A percentile compares a stretch with the other conserved stretches of the same genome.
Conservation (phyloP, 2,113 vertebrate genomes). For the Lontra canadensis region DNA sequence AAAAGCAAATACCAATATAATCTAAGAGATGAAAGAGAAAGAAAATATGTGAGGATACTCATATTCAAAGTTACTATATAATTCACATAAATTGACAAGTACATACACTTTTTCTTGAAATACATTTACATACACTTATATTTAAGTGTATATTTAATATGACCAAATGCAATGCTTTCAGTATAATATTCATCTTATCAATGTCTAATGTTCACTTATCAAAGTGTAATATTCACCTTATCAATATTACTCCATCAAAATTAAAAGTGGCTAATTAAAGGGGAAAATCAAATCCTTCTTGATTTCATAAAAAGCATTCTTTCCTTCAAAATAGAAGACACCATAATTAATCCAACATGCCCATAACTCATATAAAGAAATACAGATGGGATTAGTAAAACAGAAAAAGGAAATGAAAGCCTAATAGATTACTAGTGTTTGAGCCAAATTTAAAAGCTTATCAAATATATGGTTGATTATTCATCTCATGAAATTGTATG, state of each 20-base stretch:
- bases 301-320: slow-evolving; percentile 70
- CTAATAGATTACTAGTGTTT: slow-evolving; percentile 55
- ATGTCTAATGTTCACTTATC: slow-evolving; percentile 30
- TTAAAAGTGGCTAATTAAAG: slow-evolving; percentile 73
- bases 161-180: slow-evolving; percentile 75
- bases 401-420: slow-evolving; percentile 69
- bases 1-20: background rate
- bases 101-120: background rate
- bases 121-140: background rate
- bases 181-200: slow-evolving; percentile 58
- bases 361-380: slow-evolving; percentile 68
- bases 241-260: slow-evolving; percentile 75
- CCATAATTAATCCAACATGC: slow-evolving; percentile 75
- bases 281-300: slow-evolving; percentile 75
- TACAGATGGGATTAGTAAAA: slow-evolving; percentile 58
- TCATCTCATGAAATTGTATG: slow-evolving; percentile 55
- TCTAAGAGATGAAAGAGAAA: background rate
- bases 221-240: slow-evolving; percentile 66
- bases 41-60: background rate
- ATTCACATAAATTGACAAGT: background rate
- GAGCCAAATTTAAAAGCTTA: slow-evolving; percentile 69
- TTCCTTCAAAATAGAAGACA: slow-evolving; percentile 58
- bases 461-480: slow-evolving; percentile 41
- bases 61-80: background rate
- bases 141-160: background rate